These are phyloP conservation scores for Grallaria varia DNA, from an alignment of 2,113 vertebrate species.

Conservation along the genomic window DNA sequence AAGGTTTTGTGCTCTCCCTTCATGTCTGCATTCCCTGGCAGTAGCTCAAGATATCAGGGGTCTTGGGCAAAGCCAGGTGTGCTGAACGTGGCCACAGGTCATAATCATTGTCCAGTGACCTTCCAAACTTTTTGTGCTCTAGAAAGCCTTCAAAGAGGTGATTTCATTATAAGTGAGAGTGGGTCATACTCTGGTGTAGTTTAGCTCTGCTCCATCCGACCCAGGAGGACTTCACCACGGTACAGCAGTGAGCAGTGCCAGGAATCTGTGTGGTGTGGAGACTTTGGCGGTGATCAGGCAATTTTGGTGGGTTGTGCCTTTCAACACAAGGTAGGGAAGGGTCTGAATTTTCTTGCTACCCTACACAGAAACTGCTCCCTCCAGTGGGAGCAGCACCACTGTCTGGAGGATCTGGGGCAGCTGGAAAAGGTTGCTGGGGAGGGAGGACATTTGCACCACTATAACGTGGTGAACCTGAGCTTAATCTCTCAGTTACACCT, in stretches of 20 bases:
- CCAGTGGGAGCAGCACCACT: background rate
- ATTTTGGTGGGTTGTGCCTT: background rate
- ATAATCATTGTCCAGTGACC: background rate
- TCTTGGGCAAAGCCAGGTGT: background rate
- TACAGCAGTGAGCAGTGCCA: background rate
- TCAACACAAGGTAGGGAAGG: background rate
- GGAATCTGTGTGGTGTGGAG: background rate
- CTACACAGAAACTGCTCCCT: background rate
- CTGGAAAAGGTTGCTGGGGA: background rate
- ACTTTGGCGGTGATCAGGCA: fast-evolving
- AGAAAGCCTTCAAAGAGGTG: background rate
- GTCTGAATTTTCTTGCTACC: background rate
- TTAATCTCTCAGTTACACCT: background rate
- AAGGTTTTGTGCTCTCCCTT: background rate
- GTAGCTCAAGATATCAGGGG: background rate
- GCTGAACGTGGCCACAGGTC: background rate
- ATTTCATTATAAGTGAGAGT: background rate
- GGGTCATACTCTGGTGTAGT: background rate
- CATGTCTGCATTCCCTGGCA: background rate
- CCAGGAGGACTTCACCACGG: background rate
- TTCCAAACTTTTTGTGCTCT: background rate
- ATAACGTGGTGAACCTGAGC: background rate
- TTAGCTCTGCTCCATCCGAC: background rate
- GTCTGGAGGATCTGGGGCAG: background rate
- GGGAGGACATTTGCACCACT: fast-evolving